These are phyloP conservation scores for Heliconius hortense DNA, from an alignment of 2,888 invertebrate genomes.

Conservation along the genomic window DNA sequence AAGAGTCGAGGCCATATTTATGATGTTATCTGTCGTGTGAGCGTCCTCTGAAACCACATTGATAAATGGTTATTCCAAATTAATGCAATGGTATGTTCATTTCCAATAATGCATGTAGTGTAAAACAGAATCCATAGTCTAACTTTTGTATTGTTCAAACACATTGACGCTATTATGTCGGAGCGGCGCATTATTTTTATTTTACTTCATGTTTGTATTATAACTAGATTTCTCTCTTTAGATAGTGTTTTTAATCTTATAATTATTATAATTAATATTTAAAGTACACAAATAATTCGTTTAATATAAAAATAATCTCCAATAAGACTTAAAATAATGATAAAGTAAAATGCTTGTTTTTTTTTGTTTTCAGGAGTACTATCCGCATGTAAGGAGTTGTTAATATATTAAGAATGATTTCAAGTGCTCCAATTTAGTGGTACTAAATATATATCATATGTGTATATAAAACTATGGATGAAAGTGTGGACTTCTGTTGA, in stretches of 20 bases:
- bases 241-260: background rate
- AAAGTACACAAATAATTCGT: background rate
- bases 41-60: conserved; percentile 78
- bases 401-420: conserved; percentile 59
- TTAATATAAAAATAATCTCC: conserved; percentile 40
- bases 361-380: conserved; percentile 73
- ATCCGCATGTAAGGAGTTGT: conserved; percentile 53
- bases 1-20: conserved; percentile 85
- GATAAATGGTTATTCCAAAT: conserved; percentile 69
- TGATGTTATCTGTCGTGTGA: conserved; percentile 82
- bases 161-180: conserved; percentile 74
- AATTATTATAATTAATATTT: background rate
- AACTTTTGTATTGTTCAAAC: conserved; percentile 65
- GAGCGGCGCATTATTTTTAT: conserved; percentile 74
- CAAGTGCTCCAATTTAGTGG: conserved; percentile 66
- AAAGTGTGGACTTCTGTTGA: conserved; percentile 80
- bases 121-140: conserved; percentile 50
- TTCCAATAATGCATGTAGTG: conserved; percentile 47
- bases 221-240: conserved; percentile 7
- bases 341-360: conserved; percentile 46
- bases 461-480: conserved; percentile 78
- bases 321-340: conserved; percentile 35
- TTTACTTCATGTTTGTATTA: conserved; percentile 41
- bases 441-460: conserved; percentile 62
- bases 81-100: conserved; percentile 76